Conservation (phyloP, 2,113 vertebrate species). For the Macquaria australasica region DNA sequence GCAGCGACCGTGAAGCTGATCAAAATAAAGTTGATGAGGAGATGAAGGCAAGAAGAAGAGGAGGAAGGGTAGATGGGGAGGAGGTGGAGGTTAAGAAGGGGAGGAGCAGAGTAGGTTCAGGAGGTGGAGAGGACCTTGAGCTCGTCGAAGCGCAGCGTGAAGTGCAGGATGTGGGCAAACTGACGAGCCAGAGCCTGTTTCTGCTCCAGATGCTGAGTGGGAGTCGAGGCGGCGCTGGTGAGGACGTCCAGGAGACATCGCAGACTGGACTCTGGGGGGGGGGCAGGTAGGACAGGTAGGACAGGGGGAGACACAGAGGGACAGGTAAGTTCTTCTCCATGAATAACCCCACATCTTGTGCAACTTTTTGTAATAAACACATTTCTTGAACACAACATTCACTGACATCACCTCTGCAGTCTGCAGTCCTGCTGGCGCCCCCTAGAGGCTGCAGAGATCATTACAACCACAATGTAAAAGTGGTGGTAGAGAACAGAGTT, state of each 20-base stretch:
- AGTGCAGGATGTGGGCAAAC: constrained; percentile 98
- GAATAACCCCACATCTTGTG: too few relatives aligned
- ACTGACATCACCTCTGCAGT: not conserved
- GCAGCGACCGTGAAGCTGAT: too few relatives aligned
- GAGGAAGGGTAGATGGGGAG: too few relatives aligned
- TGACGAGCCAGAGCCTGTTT: constrained; percentile 98
- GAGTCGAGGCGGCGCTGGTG: constrained; percentile 89
- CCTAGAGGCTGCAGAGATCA: not conserved
- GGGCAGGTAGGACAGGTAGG: not conserved
- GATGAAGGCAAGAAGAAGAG: not conserved
- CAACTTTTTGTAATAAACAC: too few relatives aligned
- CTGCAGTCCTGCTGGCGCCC: not conserved
- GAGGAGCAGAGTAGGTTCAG: not conserved
- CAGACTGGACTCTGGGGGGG: constrained; percentile 76
- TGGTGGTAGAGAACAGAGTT: too few relatives aligned
- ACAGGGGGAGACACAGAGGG: too few relatives aligned
- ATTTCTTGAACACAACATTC: not conserved
- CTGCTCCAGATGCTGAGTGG: constrained; percentile 98
- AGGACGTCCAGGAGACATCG: constrained; percentile 90
- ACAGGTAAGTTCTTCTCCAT: not conserved
- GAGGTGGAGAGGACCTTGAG: constrained; percentile 88
- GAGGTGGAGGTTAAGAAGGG: not conserved
- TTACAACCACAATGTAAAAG: not conserved
- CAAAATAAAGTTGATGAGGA: too few relatives aligned
- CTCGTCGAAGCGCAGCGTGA: constrained; percentile 97